Percentiles rank a stretch among this genome's conserved stretches.
These are phyloP conservation scores for Montipora capitata DNA, from an alignment of 92 coral and sea anemone species.

Conservation along the genomic window DNA sequence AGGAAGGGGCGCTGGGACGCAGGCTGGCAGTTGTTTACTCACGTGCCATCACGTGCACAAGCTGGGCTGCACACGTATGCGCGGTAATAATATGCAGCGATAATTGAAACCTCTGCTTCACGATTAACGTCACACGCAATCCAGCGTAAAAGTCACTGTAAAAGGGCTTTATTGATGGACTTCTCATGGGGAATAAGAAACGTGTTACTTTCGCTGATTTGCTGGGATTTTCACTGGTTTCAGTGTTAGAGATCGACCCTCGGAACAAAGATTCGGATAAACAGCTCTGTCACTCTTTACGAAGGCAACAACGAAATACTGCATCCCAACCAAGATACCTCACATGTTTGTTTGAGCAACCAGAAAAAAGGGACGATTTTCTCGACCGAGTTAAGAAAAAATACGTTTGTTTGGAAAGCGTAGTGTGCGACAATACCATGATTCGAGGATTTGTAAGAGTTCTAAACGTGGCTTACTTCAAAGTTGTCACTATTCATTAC, in stretches of 20 bases:
- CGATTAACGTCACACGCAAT: neutral
- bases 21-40: neutral
- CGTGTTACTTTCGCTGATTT: conserved; percentile 89
- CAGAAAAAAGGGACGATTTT: conserved; percentile 32
- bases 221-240: conserved; percentile 87
- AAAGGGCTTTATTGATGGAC: neutral
- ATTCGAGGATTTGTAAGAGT: conserved; percentile 90
- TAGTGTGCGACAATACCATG: conserved; percentile 80
- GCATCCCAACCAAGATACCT: neutral
- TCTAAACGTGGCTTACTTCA: conserved; percentile 78
- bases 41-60: conserved; percentile 41
- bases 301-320: neutral
- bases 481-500: conserved; percentile 82
- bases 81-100: no score
- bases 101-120: no score
- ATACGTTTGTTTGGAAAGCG: conserved; percentile 88
- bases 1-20: neutral
- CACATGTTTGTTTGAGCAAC: conserved; percentile 35
- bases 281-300: neutral
- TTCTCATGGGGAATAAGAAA: conserved; percentile 43
- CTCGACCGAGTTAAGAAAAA: conserved; percentile 53
- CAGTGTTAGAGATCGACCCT: conserved; percentile 86
- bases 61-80: neutral
- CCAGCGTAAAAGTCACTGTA: neutral
- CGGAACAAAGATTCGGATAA: conserved; percentile 59